Evolutionary conservation across 2,888 invertebrate genomes (phyloP), one percentile per base, ranked within the genome.

Genomic region (Epistrophe eligans): DNA sequence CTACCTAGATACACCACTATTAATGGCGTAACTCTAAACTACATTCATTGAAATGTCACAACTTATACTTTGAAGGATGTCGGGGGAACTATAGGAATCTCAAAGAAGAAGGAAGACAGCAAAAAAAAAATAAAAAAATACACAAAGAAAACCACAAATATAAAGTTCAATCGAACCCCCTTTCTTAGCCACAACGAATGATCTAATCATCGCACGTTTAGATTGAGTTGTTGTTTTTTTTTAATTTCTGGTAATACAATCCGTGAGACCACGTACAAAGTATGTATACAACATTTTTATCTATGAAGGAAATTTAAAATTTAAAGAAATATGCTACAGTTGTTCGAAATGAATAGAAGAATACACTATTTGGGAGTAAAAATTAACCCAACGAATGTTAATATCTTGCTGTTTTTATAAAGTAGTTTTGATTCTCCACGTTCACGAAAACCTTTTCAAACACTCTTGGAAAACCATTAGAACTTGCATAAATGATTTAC

Each of bases 181-280:
- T 19, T 24, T 24, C 57, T 67, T 48, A 57, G 58, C 66, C 60
- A 15, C 72, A 60, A 52, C 60, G 17, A 66, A 80, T 76, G 84
- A 84, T 80, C 80, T 84, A 84, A 84, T 84, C 84, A 72, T 35
- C 4, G 67, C 80, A 80, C 80, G 64, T 77, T 60, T 67, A 79
- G 71, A 84, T 58, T 71, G 74, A 76, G 80, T 40, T 76, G 57
- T 80, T 76, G 17, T n/a, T 58, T 5, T 38, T 13, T 13, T 38
- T 40, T 64, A 17, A 15, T 24, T 45, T 64, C 43, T 48, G 50
- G 80, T 72, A 76, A 84, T 60, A 43, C 76, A 79, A 84, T 60
- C 76, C 73, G 38, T 32, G 57, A 19, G 19, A 40, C 81, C 10
- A 71, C 38, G 19, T 62, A 45, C 13, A 10, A n/a, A 66, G 17